phyloP scores from a whole-genome alignment of 2,888 invertebrate genomes.

The Chloroclysta siterata region DNA sequence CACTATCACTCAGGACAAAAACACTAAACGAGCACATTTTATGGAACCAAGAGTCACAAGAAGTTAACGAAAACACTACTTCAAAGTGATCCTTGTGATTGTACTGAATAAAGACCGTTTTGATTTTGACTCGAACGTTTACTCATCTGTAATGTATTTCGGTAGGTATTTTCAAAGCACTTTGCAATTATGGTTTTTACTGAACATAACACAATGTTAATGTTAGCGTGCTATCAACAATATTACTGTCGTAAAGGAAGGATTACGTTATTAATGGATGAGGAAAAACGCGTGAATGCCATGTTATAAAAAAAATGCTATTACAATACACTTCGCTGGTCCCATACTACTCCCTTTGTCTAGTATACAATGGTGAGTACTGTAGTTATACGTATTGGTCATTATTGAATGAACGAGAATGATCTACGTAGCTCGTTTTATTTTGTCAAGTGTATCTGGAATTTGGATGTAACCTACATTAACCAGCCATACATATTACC shows the following conservation, averaged over 20 bases:
- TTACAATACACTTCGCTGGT: conserved; percentile 16
- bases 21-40: background rate
- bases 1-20: background rate
- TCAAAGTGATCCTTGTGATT: too few species aligned
- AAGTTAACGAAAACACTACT: too few species aligned
- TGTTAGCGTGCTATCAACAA: conserved; percentile 1
- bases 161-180: too few species aligned
- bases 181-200: too few species aligned
- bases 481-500: too few species aligned
- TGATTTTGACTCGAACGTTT: too few species aligned
- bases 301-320: conserved; percentile 21
- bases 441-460: too few species aligned
- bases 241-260: conserved; percentile 4
- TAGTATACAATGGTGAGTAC: conserved; percentile 5
- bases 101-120: too few species aligned
- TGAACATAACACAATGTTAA: background rate
- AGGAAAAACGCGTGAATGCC: conserved; percentile 28
- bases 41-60: too few species aligned
- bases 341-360: conserved; percentile 11
- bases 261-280: conserved; percentile 10
- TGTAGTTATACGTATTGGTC: background rate
- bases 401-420: background rate
- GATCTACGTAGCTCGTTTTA: background rate
- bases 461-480: too few species aligned
- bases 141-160: too few species aligned